Base-by-base conservation (phyloP, 2,888 invertebrate genomes). In the Apotomis turbidana region DNA sequence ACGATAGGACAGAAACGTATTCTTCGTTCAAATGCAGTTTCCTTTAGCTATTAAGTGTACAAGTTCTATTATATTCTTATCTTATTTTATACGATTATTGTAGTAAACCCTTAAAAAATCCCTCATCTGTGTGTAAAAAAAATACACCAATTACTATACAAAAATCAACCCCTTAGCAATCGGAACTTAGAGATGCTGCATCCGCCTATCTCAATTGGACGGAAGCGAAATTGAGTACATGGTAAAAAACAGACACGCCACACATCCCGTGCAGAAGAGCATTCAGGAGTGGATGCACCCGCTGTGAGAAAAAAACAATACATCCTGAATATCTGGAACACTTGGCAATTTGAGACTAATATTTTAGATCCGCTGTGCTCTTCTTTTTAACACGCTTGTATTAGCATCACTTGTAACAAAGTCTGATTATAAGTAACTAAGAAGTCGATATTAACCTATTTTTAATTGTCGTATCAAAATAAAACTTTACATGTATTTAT, bases 241-340 rank as follows among this genome's bases (percentile, higher is more conserved):
- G 55, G 66, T 66, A 66, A 66, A 66, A 66, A 66, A 66, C 46
- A 66, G 66, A 66, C 44, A 66, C 46, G 66, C 66, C 46, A 66
- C 46, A n/a, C 66, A 66, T 66, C 66, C 66, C 66, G 44, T 66
- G 27, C 66, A 41, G 27, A 8, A 46, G 46, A 66, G 66, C 27
- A 55, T 55, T 57, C 55, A 66, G 62, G 55, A 66, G 66, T 66
- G 66, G 66, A 57, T 66, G 55, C 66, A 55, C 66, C 66, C 55
- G 66, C 57, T 66, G 66, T 66, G 66, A 66, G 55, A 66, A 66
- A 46, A 46, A 66, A 66, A 55, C 66, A 44, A 64, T 55, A 66
- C 66, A 57, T 66, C 66, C 66, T 66, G 55, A 46, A 58, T 64
- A 5, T 55, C 46, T 46, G 46, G 57, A 57, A 46, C 55, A 66